Base-by-base conservation (phyloP, 2,113 vertebrate species). In the Perognathus longimembris region DNA sequence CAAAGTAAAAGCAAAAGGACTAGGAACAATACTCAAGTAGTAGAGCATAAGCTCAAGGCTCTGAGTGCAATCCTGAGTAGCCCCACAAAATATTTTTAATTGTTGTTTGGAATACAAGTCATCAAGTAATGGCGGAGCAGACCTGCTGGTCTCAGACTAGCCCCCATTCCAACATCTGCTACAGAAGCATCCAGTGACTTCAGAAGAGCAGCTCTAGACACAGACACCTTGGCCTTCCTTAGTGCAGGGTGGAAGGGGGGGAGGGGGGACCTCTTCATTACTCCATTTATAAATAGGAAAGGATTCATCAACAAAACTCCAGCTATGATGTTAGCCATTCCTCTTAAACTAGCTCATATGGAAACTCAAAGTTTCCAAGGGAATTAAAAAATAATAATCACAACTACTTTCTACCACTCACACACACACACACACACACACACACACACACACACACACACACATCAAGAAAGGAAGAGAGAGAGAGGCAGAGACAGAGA, bases 331-430 rank as follows among this genome's bases (percentile, higher is more conserved):
- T 74, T 59, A 89, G 50, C 32, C 40, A 45, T 67, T 61, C n/a
- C 40, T 82, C 42, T 76, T 70, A 89, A 91, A 89, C 12, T 32
- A 71, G 6, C 34, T 71, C 82, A 18, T 5, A 30, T 78, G 21
- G 36, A 82, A 94, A 87, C n/a, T 61, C 26, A 75, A 66, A 89
- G 74, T 79, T 85, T 76, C 70, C 34, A 78, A 38, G 40, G 79
- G n/a, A 75, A 76, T 80, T 87, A 26, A 34, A 1, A 54, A 42
- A 71, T 42, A 78, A n/a, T 50, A n/a, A 34, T 5, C 7, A 42
- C 30, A 73, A 40, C 34, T 36, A 4, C 30, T 18, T 38, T 15
- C 14, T 9, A 7, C 24, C 21, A 22, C 32, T 24, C 18, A 30
- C 15, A 26, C 36, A 36, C 34, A 2, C 2, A 18, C 17, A 15